Evolutionary conservation across 2,888 invertebrate genomes (phyloP), one percentile per base, ranked within the genome.

Genomic region (Orthosia incerta): DNA sequence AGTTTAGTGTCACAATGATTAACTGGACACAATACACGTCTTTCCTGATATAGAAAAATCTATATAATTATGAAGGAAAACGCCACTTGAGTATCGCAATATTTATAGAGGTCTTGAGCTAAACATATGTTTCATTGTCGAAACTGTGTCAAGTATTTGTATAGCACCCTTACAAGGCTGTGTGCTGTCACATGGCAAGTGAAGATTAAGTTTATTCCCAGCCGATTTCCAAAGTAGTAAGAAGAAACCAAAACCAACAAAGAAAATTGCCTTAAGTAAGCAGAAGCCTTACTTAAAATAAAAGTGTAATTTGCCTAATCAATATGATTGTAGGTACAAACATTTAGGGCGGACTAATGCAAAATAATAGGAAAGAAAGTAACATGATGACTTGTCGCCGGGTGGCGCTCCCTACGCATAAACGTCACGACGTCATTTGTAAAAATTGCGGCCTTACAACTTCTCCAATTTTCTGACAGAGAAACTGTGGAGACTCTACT

Each of bases 351-450:
- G 89, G 86, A 90, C 91, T 90, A 92, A 89, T 89, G 89, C 88
- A 90, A 91, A 95, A 96, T 95, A 95, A 95, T 94, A 94, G 94
- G 94, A 94, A 95, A 94, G 94, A 94, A 87, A 95, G 95, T 94
- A 95, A 96, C 95, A 94, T 94, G 95, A 95, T 96, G 96, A 96
- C 94, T 95, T 95, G 95, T 95, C 93, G 94, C 89, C 93, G 91
- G 90, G 79, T 67, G 80, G 88, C 94, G 94, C 95, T 91, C 95
- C 95, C 95, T 93, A 92, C 92, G 94, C 93, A 94, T 95, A 95
- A 95, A 95, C 95, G 96, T 95, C 95, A 94, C 95, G 93, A 95
- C 95, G 96, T 96, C 96, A 96, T 96, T 96, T 96, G 96, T 96
- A 96, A 96, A 96, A 96, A 96, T 96, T 95, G 95, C 93, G 95